phyloP scores from a whole-genome alignment of 2,113 vertebrate species.

The Cryptotis parvus region DNA sequence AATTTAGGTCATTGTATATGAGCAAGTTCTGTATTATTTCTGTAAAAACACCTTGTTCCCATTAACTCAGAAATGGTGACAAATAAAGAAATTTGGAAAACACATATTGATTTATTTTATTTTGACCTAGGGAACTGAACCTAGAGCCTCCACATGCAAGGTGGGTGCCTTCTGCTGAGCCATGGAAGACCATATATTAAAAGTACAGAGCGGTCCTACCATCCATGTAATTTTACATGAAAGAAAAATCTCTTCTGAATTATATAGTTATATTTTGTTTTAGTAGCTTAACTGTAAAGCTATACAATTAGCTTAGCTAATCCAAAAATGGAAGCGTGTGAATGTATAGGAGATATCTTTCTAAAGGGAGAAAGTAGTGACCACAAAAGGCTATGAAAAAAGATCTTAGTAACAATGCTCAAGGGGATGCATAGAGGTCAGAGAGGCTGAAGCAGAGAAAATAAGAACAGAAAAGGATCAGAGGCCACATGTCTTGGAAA shows the following conservation, averaged over 20 bases:
- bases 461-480: not conserved
- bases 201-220: not conserved
- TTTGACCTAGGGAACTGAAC: no score
- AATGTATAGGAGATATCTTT: not conserved
- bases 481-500: not conserved
- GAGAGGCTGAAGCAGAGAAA: not conserved
- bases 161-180: no score
- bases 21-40: not conserved
- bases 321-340: not conserved
- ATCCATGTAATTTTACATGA: not conserved
- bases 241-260: not conserved
- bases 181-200: not conserved
- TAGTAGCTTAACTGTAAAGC: not conserved
- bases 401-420: not conserved
- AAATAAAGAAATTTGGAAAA: not conserved
- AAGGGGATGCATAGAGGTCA: not conserved
- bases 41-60: not conserved
- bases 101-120: not conserved
- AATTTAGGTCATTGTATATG: not conserved
- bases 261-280: constrained; percentile 3
- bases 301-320: not conserved
- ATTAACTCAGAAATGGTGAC: not conserved
- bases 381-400: not conserved
- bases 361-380: not conserved
- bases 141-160: no score